Percentiles rank a stretch among this genome's conserved stretches.
Evolutionary conservation across 2,888 invertebrate genomes (phyloP).

Genomic region (Philaethria dido): DNA sequence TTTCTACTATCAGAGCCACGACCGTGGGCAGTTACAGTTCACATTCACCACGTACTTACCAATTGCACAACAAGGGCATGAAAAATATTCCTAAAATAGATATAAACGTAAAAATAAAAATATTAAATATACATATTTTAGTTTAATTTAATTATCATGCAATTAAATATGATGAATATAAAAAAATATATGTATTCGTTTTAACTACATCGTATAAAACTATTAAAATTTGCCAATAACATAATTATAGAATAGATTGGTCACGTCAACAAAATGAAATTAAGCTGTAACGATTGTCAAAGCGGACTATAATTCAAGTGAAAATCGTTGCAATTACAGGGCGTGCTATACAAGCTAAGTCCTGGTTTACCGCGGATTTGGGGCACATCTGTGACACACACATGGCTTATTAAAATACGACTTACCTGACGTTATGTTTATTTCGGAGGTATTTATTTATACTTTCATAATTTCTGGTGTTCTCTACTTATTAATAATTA

Average conservation of each 20-base stretch:
- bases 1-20: too few relatives aligned
- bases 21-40: too few relatives aligned
- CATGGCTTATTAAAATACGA: conserved; percentile 56
- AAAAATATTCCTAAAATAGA: neutral
- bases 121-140: too few relatives aligned
- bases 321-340: conserved; percentile 61
- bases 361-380: conserved; percentile 72
- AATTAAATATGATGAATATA: neutral
- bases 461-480: too few relatives aligned
- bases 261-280: conserved; percentile 15
- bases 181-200: neutral
- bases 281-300: conserved; percentile 23
- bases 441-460: too few relatives aligned
- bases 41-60: too few relatives aligned
- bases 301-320: conserved; percentile 65
- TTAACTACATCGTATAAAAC: neutral
- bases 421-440: conserved; percentile 38
- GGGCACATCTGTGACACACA: conserved; percentile 48
- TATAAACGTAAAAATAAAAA: too few relatives aligned
- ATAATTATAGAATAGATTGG: conserved; percentile 15
- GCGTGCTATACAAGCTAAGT: conserved; percentile 62
- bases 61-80: too few relatives aligned
- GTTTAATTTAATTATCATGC: too few relatives aligned
- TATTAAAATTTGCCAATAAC: conserved; percentile 10
- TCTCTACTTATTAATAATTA: too few relatives aligned